Percentiles rank a stretch among this genome's conserved stretches.
These are phyloP conservation scores for Pissodes strobi DNA, from an alignment of 1,140 invertebrate species.

Conservation along the genomic window DNA sequence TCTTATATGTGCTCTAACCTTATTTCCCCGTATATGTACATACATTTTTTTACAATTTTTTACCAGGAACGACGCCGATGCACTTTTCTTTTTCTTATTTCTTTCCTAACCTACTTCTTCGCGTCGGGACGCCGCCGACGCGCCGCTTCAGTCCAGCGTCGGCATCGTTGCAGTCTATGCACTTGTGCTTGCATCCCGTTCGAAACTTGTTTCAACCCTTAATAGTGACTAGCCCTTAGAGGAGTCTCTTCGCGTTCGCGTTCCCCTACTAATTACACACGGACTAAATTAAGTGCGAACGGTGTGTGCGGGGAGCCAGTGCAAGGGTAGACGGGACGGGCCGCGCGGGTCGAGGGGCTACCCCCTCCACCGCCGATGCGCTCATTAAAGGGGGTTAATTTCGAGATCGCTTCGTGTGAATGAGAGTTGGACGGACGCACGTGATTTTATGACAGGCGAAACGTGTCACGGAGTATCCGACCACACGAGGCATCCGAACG, in stretches of 20 bases:
- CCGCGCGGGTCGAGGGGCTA: conserved; percentile 21
- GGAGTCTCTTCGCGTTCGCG: conserved; percentile 18
- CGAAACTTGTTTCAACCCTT: conserved; percentile 15
- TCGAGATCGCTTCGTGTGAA: conserved; percentile 34
- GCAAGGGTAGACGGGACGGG: conserved; percentile 18
- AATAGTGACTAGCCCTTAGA: conserved; percentile 23
- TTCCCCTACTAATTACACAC: conserved; percentile 36
- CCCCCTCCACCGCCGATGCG: conserved; percentile 25
- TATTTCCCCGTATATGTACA: conserved; percentile 55
- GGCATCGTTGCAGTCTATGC: conserved; percentile 54
- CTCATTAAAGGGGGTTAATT: conserved; percentile 39
- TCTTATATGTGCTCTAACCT: conserved; percentile 54
- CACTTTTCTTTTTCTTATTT: conserved; percentile 55
- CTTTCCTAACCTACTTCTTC: conserved; percentile 55
- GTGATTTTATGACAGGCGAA: conserved; percentile 34
- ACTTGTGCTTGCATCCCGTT: conserved; percentile 36
- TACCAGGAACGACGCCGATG: conserved; percentile 44
- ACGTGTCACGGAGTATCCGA: neutral
- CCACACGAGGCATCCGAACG: neutral
- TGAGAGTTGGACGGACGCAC: conserved; percentile 34
- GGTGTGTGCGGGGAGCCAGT: conserved; percentile 25
- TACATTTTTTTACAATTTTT: conserved; percentile 56
- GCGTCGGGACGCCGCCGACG: conserved; percentile 42
- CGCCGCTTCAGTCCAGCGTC: conserved; percentile 47
- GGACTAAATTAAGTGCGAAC: conserved; percentile 36